Evolutionary conservation across 1,140 invertebrate genomes (phyloP).

Genomic region (Zaprionus tsacasi): DNA sequence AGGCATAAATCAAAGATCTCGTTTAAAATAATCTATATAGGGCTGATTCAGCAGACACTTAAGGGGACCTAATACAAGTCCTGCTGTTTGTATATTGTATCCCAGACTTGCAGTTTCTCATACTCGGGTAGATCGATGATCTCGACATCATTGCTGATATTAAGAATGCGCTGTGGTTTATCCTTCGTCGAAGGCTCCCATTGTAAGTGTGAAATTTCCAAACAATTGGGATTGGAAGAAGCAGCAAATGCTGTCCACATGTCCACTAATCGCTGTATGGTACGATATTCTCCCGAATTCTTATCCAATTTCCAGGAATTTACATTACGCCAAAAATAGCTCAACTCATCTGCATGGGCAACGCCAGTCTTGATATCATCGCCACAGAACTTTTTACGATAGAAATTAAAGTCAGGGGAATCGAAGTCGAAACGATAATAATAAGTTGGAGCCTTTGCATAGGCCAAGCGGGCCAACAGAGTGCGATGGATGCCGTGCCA

Average conservation of each 20-base stretch:
- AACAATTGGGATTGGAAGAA: slow-evolving; percentile 77
- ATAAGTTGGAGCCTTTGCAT: slow-evolving; percentile 82
- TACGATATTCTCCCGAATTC: slow-evolving; percentile 64
- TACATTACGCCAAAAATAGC: slow-evolving; percentile 86
- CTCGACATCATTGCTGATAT: slow-evolving; percentile 80
- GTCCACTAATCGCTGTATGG: slow-evolving; percentile 79
- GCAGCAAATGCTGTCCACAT: slow-evolving; percentile 84
- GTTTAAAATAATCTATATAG: background rate
- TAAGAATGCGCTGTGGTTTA: slow-evolving; percentile 62
- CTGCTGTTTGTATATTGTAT: slow-evolving; percentile 65
- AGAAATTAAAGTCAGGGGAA: slow-evolving; percentile 75
- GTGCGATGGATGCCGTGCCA: slow-evolving; percentile 83
- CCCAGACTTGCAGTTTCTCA: slow-evolving; percentile 84
- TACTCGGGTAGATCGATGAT: slow-evolving; percentile 81
- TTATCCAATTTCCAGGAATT: slow-evolving; percentile 82
- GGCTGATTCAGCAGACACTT: background rate
- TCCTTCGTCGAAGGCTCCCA: slow-evolving; percentile 72
- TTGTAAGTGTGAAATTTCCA: slow-evolving; percentile 41
- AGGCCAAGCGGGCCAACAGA: slow-evolving; percentile 70
- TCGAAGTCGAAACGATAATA: slow-evolving; percentile 84
- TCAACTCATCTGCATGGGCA: slow-evolving; percentile 87
- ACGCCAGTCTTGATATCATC: slow-evolving; percentile 74
- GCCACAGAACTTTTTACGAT: slow-evolving; percentile 74
- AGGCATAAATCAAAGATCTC: too few relatives aligned
- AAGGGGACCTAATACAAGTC: slow-evolving; percentile 21